Base-by-base conservation (phyloP, 2,888 invertebrate species). In the Plebejus anna region DNA sequence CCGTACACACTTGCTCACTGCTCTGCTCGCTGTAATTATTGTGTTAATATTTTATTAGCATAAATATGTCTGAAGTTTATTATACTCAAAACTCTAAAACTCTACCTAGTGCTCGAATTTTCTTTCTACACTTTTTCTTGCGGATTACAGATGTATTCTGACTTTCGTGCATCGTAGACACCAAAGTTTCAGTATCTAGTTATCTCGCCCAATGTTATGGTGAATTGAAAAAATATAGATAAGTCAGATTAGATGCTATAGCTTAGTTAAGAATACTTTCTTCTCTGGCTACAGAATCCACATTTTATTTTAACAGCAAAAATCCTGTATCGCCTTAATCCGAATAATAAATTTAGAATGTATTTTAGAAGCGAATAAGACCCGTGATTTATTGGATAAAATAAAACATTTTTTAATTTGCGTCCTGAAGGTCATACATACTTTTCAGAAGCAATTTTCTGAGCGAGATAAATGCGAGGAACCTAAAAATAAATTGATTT, bases 401-500 rank as follows among this genome's bases (percentile, higher is more conserved):
- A 36, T 66, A 16, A 66, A 36, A 66, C 66, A 66, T 66, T 36
- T 66, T 59, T 66, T 66, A 66, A 66, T 66, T 66, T 61, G 4
- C 61, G 4, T 28, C 61, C 11, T 55, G 16, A 55, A 51, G 32
- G 73, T 51, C 73, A 73, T 5, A 73, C 42, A 59, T 59, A 89
- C 88, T 88, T 85, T 85, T 82, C 77, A 85, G 85, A 83, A 84
- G 89, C 89, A 89, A 92, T 92, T 90, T 90, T 90, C 91, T 89
- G 90, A 85, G 84, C 78, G 84, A 90, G 90, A 91, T 92, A 92
- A 91, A 90, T 89, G 89, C 87, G 87, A 81, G 85, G 82, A 84
- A 87, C 86, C 90, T 87, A 90, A 89, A 88, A 91, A 91, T 92
- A 91, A 93, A 93, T 93, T 92, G 92, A 92, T 93, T 93, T 92